Evolutionary conservation across 1,140 invertebrate genomes (phyloP), one percentile per base, ranked within the genome.

Genomic region (Sycobia sp.): DNA sequence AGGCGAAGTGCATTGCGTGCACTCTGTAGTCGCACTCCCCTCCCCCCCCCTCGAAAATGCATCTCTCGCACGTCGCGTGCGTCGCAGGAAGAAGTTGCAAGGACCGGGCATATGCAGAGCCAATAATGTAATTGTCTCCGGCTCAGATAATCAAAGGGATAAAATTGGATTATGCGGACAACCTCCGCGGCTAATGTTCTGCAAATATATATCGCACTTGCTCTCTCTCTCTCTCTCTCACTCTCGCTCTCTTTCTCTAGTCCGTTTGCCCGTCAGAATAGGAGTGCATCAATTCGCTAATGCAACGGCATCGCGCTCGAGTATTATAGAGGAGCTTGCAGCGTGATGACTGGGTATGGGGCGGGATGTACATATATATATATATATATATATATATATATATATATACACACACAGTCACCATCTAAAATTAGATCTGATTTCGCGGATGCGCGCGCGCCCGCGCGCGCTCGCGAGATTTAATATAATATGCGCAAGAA

Each of bases 211-310:
- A 65, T 67, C 66, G 57, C 61, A 7, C 2, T 39, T 18, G 18
- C 23, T 9, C 23, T 44, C n/a, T 29, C 27, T 0, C 1, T 29
- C 53, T 23, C 23, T 29, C 20, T n/a, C 34, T 4, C 20, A 20
- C 34, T 39, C 50, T 3, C 46, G 11, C 23, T 10, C 18, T 49
- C 4, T 27, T 27, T 23, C 23, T 29, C 4, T 23, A 14, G 20
- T 27, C 14, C 47, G 13, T 38, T 13, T 18, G 44, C 10, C 47
- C n/a, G 20, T 9, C 32, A 32, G 39, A 27, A 36, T 44, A 39
- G 22, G 65, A 68, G 68, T 67, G 55, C 67, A 68, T 69, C 69
- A 70, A 72, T 72, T 64, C 66, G 59, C 69, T 70, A 69, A 72
- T 69, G 71, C 67, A 71, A 14, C 20, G 43, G 41, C 27, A 13